A percentile compares a stretch with the other conserved stretches of the same genome.
Evolutionary conservation across 2,113 vertebrate genomes (phyloP).

Genomic region (Oreocharis arfaki): DNA sequence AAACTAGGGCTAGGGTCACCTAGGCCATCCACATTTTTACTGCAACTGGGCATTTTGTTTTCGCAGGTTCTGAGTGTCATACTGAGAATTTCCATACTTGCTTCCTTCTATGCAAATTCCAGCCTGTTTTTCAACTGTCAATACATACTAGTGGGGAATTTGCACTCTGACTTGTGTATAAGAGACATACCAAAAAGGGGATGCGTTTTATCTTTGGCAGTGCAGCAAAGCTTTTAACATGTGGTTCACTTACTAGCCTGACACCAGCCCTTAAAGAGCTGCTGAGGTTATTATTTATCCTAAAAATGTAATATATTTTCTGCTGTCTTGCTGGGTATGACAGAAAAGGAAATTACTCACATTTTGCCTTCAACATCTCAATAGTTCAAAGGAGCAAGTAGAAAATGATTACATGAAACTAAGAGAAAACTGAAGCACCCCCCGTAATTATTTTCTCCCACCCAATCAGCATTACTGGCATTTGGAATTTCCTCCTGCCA

Average conservation of each 20-base stretch:
- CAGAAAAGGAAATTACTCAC: not conserved
- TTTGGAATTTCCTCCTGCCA: not conserved
- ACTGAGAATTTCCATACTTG: not conserved
- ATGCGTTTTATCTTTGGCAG: not conserved
- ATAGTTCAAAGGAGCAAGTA: not conserved
- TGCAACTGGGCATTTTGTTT: not conserved
- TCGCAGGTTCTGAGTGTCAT: not conserved
- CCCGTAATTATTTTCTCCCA: not conserved
- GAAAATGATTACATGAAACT: not conserved
- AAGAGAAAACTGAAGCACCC: not conserved
- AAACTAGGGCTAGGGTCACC: not conserved
- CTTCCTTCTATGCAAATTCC: not conserved
- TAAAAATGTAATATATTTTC: not conserved
- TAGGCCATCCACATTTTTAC: not conserved
- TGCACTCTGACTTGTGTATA: not conserved
- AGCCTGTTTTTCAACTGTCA: not conserved
- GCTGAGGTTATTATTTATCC: not conserved
- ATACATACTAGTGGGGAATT: not conserved
- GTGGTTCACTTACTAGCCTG: not conserved
- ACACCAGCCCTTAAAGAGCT: not conserved
- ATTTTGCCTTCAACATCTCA: not conserved
- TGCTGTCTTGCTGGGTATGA: not conserved
- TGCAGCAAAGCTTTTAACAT: not conserved
- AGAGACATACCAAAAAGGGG: not conserved
- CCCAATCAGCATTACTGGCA: not conserved